Conservation (phyloP, 1,140 invertebrate species). For the Drosophila chauvacae region DNA sequence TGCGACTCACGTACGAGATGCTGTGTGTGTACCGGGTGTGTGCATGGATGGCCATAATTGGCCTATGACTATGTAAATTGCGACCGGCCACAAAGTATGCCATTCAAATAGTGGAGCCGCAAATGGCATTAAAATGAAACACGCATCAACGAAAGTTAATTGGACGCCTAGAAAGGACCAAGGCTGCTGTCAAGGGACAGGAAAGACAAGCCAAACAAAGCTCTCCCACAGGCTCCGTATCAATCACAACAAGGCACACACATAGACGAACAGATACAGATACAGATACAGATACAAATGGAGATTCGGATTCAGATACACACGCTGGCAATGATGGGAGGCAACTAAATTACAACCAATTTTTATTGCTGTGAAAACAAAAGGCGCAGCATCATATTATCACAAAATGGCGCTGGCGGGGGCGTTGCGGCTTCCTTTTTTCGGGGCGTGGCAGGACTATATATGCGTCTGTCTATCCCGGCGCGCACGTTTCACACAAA, state of each 20-base stretch:
- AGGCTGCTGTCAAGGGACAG: slow-evolving; percentile 2
- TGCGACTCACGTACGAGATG: slow-evolving; percentile 62
- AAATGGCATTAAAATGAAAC: slow-evolving; percentile 65
- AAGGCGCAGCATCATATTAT: slow-evolving; percentile 80
- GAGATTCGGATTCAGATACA: slow-evolving; percentile 19
- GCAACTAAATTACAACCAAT: slow-evolving; percentile 80
- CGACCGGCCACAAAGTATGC: slow-evolving; percentile 67
- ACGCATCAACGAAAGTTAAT: slow-evolving; percentile 81
- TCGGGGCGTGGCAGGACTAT: slow-evolving; percentile 61
- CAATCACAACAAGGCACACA: slow-evolving; percentile 67
- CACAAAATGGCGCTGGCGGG: slow-evolving; percentile 69
- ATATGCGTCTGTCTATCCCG: slow-evolving; percentile 30
- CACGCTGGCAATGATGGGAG: slow-evolving; percentile 16
- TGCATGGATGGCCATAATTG: slow-evolving; percentile 64
- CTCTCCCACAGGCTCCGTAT: slow-evolving; percentile 59
- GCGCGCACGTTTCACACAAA: slow-evolving; percentile 76
- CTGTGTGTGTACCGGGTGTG: background rate
- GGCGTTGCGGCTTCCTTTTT: slow-evolving; percentile 19
- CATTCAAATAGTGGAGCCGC: slow-evolving; percentile 59
- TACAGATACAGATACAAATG: slow-evolving; percentile 18
- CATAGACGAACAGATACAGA: slow-evolving; percentile 14
- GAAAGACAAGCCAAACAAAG: slow-evolving; percentile 49
- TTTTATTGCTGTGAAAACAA: slow-evolving; percentile 82
- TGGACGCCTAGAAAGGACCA: slow-evolving; percentile 57
- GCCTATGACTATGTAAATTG: slow-evolving; percentile 76